A percentile compares a stretch with the other conserved stretches of the same genome.
phyloP scores from a whole-genome alignment of 1,140 invertebrate species.

The Oreohelix idahoensis region DNA sequence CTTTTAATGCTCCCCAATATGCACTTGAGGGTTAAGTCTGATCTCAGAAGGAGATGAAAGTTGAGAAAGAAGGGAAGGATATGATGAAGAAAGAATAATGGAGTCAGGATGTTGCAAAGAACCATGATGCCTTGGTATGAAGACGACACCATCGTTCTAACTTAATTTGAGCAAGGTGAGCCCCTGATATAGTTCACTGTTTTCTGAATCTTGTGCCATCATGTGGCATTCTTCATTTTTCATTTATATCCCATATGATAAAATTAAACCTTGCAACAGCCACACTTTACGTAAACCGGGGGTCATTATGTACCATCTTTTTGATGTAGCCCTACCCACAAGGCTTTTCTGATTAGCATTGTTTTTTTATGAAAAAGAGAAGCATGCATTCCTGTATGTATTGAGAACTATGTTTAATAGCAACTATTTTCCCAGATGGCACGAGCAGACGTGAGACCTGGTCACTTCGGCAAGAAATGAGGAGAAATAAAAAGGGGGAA shows the following conservation, averaged over 20 bases:
- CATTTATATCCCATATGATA: not conserved
- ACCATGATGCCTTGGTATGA: not conserved
- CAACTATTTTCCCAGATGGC: no score
- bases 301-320: no score
- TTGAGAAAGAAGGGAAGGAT: not conserved
- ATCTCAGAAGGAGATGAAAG: not conserved
- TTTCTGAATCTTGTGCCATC: not conserved
- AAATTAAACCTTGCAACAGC: not conserved
- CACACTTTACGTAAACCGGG: no score
- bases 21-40: not conserved
- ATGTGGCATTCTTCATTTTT: not conserved
- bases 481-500: no score
- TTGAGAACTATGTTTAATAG: no score
- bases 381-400: no score
- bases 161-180: constrained; percentile 8
- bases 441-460: no score
- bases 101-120: not conserved
- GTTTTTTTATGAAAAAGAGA: no score
- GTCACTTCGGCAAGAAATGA: no score
- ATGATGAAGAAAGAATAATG: constrained; percentile 3
- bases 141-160: not conserved
- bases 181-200: not conserved
- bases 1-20: not conserved
- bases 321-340: no score
- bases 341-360: no score